Base-by-base conservation (phyloP, 2,113 vertebrate genomes). In the Azemiops feae region DNA sequence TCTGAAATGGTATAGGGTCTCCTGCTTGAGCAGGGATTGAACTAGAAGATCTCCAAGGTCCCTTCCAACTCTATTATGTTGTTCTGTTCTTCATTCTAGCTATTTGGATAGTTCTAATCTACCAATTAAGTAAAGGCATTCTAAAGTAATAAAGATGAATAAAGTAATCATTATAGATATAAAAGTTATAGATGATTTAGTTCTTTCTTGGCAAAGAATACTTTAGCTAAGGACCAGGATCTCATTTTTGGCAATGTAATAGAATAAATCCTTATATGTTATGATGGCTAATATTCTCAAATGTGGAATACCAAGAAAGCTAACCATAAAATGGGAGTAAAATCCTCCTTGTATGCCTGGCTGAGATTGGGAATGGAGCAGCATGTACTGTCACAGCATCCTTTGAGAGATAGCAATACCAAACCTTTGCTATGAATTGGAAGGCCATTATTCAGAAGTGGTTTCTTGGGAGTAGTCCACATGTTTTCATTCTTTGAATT, bases 61-160 rank as follows among this genome's bases (percentile, higher is more conserved):
- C 12, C 12, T 69, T 69, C 12, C 30, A 69, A n/a, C 60, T 69
- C 60, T 69, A 30, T n/a, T 69, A n/a, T n/a, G n/a, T 12, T 69
- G 30, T 69, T 69, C 9, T 60, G 27, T 60, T 95, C 93, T 94
- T 92, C 16, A 91, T 96, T 95, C n/a, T 18, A 34, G 94, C 88
- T 96, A 97, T 93, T 92, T 96, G 96, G 90, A 55, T 91, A 96
- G 92, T 43, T 94, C n/a, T 91, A 95, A 95, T 95, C 96, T 96
- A 96, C 89, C 95, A 74, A 34, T 92, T 18, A 96, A 95, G 96
- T 93, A 96, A 96, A 34, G 94, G 96, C 95, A 97, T 97, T 97
- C 94, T 93, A 92, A 94, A 95, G 54, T 93, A 92, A 92, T 92
- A 89, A 94, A 96, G 92, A 96, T 97, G 96, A 97, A 97, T 96